Evolutionary conservation across 2,797 vertebrate genomes (phyloP).

Genomic region (Carduelis carduelis): DNA sequence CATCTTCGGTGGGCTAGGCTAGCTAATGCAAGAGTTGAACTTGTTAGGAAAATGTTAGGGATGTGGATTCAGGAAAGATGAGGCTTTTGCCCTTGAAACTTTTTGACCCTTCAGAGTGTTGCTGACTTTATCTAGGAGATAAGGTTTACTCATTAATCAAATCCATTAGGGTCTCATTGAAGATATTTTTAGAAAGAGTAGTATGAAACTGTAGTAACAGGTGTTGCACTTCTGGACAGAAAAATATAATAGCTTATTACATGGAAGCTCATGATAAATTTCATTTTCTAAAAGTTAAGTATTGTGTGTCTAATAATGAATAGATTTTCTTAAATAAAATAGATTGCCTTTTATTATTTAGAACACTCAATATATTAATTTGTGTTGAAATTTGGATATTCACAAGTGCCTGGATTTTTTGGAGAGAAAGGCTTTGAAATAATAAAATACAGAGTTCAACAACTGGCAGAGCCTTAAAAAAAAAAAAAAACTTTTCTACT

Average conservation of each 20-base stretch:
- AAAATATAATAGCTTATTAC: background rate
- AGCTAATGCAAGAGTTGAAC: background rate
- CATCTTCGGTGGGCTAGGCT: background rate
- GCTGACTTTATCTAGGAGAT: background rate
- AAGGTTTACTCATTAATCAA: background rate
- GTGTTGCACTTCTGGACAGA: background rate
- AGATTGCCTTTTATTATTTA: background rate
- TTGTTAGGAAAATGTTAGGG: background rate
- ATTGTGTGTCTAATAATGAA: background rate
- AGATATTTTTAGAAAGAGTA: constrained; percentile 11
- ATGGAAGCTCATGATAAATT: background rate
- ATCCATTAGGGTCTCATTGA: background rate
- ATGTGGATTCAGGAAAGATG: background rate
- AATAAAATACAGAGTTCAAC: background rate
- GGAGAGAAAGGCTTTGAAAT: background rate
- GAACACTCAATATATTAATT: background rate
- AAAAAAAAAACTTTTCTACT: background rate
- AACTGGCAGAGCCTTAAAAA: background rate
- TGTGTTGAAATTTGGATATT: background rate
- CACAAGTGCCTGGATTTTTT: background rate
- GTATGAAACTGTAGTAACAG: background rate
- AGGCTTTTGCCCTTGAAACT: background rate
- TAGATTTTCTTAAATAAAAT: background rate
- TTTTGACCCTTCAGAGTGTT: background rate
- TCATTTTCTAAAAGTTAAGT: background rate